Base-by-base conservation (phyloP, 2,797 vertebrate genomes). In the Gadopsis bispinosus region DNA sequence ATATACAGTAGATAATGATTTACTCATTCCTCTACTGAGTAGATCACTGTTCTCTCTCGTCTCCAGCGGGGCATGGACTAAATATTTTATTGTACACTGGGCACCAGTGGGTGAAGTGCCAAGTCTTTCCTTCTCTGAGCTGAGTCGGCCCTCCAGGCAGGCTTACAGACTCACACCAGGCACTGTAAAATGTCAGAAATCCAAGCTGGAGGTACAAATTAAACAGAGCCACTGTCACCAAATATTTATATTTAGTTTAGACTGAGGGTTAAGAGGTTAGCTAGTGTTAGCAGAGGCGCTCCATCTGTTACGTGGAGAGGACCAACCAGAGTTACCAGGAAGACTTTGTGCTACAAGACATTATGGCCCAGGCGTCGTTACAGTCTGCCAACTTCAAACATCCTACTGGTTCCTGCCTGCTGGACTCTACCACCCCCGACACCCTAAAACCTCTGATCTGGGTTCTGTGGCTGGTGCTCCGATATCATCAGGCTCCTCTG, bases 401-500 rank as follows among this genome's bases (percentile, higher is more conserved):
- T 83, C 75, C 79, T 37, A 31, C 71, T 73, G 83, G 73, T 83
- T 84, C 72, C 73, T 73, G 76, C 62, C 83, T 82, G 85, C 82
- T 83, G 79, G 69, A 79, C 66, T 79, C 69, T 43, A 71, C 80
- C 43, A 54, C 65, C 54, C 54, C 79, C 11, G 37, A 35, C 75
- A 68, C 75, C 75, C 74, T 79, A 84, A 89, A 85, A 58, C 84
- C 77, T 86, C 83, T 89, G 89, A 92, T 91, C 89, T 89, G 83
- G 87, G 86, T 26, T 87, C 75, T 82, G 84, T 55, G 86, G 83
- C 87, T 60, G 85, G 54, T 41, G 69, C 73, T 84, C 75, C 83
- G 80, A 92, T 91, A 90, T 77, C 86, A 91, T 89, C 89, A 69
- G 87, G 51, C 89, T 88, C 84, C 84, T 71, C 70, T 73, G 65